Evolutionary conservation across 2,888 invertebrate species (phyloP).

Genomic region (Panorpa germanica): DNA sequence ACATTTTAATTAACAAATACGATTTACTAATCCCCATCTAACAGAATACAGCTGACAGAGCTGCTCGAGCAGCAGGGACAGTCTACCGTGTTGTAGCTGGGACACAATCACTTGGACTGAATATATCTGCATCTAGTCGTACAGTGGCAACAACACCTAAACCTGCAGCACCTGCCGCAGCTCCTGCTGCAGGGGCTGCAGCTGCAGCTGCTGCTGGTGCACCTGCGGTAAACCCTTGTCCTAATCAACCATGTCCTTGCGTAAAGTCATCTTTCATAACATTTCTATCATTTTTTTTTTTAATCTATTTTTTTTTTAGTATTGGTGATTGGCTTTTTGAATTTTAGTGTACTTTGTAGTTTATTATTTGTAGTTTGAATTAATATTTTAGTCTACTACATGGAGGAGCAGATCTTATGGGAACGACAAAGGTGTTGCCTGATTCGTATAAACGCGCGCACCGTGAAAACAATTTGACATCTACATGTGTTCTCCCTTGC

Average conservation of each 20-base stretch:
- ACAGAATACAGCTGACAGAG: slow-evolving; percentile 60
- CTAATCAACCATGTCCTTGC: too few species aligned
- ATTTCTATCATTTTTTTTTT: too few species aligned
- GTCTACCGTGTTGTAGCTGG: slow-evolving; percentile 61
- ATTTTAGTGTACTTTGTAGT: too few species aligned
- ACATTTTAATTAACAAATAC: not conserved
- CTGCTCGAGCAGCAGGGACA: slow-evolving; percentile 60
- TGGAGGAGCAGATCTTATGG: too few species aligned
- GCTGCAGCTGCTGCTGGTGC: slow-evolving; percentile 2
- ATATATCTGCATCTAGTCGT: slow-evolving; percentile 34
- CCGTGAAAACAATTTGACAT: too few species aligned
- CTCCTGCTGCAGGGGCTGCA: slow-evolving; percentile 25
- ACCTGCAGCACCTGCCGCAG: slow-evolving; percentile 17
- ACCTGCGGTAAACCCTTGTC: slow-evolving; percentile 1
- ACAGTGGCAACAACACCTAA: slow-evolving; percentile 11
- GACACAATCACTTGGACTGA: slow-evolving; percentile 56
- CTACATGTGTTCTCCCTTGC: too few species aligned
- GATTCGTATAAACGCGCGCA: too few species aligned
- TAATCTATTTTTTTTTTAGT: not conserved
- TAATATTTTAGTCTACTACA: too few species aligned
- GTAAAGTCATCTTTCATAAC: too few species aligned
- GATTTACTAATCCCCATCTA: slow-evolving; percentile 7
- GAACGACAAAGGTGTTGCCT: too few species aligned
- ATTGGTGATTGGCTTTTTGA: too few species aligned
- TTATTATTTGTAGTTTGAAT: too few species aligned